phyloP scores from a whole-genome alignment of 2,797 vertebrate genomes.

The Momotus momota region DNA sequence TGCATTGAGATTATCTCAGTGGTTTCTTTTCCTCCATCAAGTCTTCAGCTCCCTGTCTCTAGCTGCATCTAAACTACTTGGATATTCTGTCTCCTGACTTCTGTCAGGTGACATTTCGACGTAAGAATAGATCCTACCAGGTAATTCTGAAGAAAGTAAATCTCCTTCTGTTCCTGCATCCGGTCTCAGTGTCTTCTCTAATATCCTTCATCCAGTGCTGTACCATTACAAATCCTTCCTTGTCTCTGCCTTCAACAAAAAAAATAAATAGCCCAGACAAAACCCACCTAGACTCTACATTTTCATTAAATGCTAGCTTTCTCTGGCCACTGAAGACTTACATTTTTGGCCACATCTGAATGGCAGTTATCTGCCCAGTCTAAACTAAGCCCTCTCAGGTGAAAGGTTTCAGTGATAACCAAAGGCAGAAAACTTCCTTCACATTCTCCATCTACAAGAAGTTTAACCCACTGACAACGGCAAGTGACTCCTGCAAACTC shows the following conservation, averaged over 20 bases:
- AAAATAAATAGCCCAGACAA: neutral
- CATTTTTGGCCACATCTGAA: neutral
- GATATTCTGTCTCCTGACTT: neutral
- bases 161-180: neutral
- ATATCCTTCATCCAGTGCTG: neutral
- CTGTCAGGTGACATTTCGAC: neutral
- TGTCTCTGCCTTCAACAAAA: neutral
- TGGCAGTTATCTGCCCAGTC: neutral
- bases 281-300: neutral
- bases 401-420: neutral
- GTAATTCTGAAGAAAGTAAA: neutral
- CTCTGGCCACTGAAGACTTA: neutral
- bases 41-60: neutral
- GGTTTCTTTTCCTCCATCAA: neutral
- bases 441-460: neutral
- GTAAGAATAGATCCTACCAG: slow-evolving; percentile 29
- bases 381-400: neutral
- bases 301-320: neutral
- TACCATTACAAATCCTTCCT: neutral
- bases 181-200: neutral
- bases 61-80: neutral
- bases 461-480: neutral
- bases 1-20: slow-evolving; percentile 5
- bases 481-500: neutral
- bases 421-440: neutral